phyloP scores from a whole-genome alignment of 2,113 vertebrate genomes.

The Ranitomeya variabilis region DNA sequence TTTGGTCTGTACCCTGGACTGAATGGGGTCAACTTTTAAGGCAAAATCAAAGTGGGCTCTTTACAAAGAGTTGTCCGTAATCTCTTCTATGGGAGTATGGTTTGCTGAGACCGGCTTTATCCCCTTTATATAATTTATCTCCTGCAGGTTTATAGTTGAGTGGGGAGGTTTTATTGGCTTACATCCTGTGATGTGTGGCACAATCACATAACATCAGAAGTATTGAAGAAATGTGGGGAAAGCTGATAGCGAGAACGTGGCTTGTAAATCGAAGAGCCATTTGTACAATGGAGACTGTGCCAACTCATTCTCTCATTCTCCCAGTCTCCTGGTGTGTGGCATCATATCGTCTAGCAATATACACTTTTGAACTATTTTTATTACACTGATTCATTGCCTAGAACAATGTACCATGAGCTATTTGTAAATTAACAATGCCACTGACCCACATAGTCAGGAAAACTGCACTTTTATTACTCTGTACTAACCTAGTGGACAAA shows the following conservation, averaged over 20 bases:
- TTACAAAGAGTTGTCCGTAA: not conserved
- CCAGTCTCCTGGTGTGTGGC: not conserved
- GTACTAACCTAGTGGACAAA: not conserved
- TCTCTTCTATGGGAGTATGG: not conserved
- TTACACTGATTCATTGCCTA: not conserved
- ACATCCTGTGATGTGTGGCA: not conserved
- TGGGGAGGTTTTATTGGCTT: not conserved
- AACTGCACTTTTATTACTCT: not conserved
- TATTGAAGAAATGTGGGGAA: not conserved
- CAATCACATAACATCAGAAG: not conserved
- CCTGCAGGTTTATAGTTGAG: not conserved
- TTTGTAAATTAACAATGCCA: not conserved
- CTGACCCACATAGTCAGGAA: not conserved
- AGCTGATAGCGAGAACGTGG: not conserved
- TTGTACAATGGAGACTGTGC: not conserved
- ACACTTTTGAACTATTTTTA: too few species aligned
- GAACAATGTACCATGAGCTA: not conserved
- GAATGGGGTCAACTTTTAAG: not conserved
- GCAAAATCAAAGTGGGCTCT: not conserved
- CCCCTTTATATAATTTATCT: not conserved
- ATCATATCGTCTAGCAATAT: not conserved
- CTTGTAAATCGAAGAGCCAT: not conserved
- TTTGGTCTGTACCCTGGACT: too few species aligned
- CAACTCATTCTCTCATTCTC: not conserved
- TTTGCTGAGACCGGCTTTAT: not conserved